Evolutionary conservation across 2,113 vertebrate genomes (phyloP), one percentile per base, ranked within the genome.

Genomic region (Varanus komodoensis): DNA sequence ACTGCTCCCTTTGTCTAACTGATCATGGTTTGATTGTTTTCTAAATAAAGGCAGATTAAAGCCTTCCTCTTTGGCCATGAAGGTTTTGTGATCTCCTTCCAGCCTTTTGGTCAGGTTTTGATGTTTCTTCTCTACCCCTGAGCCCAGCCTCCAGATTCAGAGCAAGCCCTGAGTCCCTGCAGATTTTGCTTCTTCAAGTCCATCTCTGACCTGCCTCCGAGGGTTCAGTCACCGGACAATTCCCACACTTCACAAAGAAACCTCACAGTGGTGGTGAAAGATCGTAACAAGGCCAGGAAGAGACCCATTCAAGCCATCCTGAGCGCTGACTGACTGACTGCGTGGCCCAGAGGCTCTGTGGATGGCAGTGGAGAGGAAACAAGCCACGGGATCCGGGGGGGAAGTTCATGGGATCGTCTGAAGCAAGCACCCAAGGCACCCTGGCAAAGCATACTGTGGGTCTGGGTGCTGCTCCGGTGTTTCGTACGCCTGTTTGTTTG

Each of bases 51-150:
- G 87, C 87, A 90, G 94, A 96, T 95, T 93, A 96, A 95, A 94
- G 93, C 83, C 91, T 95, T 95, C 95, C 94, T 94, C 82, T 95
- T 85, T 83, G 82, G 89, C 91, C 89, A 93, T 91, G 93, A 94
- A 95, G 91, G 50, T 1, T 34, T 90, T 96, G 71, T 96, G 93
- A 96, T 95, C 93, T 94, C 91, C 64, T 92, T 94, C 95, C 96
- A 96, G 94, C 89, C 4, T 93, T 88, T 92, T 67, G 91, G 73
- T 0, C 27, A 86, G 68, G 79, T 57, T 11, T 89, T 86, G 89
- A 91, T 73, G 73, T 90, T 89, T 0, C 7, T 85, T 89, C 87
- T 79, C 88, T 25, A 71, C 87, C 38, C 38, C 38, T 44, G 38
- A 2, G 38, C 38, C 54, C 50, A 88, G 23, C 64, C 17, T 21